Evolutionary conservation across 2,888 invertebrate species (phyloP).

Genomic region (Chaitophorus viminalis): DNA sequence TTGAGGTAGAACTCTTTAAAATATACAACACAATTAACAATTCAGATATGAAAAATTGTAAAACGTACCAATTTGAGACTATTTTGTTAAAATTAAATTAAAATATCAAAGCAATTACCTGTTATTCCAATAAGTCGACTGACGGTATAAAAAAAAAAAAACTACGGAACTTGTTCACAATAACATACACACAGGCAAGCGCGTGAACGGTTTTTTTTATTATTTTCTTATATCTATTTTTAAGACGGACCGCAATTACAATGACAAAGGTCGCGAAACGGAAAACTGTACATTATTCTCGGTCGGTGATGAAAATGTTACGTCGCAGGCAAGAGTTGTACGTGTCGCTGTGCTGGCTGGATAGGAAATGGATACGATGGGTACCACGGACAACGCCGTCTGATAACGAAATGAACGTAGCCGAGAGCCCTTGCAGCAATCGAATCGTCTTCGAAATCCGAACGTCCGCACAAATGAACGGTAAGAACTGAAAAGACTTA

Average conservation of each 20-base stretch:
- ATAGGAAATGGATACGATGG: neutral
- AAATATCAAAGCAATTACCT: neutral
- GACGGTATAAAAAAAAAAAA: neutral
- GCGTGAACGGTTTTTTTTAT: neutral
- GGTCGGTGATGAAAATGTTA: neutral
- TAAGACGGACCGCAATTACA: constrained; percentile 39
- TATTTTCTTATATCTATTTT: constrained; percentile 40
- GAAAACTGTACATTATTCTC: constrained; percentile 31
- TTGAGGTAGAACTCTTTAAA: too few species aligned
- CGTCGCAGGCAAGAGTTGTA: too few species aligned
- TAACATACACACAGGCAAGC: neutral
- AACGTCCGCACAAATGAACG: neutral
- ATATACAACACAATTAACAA: too few species aligned
- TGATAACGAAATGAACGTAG: neutral
- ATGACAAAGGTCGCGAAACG: constrained; percentile 40
- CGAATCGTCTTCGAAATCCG: neutral
- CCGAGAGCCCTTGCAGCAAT: neutral
- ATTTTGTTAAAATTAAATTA: too few species aligned
- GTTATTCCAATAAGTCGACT: neutral
- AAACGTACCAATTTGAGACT: too few species aligned
- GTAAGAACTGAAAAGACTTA: constrained; percentile 20
- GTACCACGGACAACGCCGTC: neutral
- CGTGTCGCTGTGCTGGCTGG: neutral
- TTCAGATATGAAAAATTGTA: too few species aligned
- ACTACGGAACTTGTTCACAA: neutral